Conservation (phyloP, 2,888 invertebrate species). For the Caenorhabditis panamensis region DNA sequence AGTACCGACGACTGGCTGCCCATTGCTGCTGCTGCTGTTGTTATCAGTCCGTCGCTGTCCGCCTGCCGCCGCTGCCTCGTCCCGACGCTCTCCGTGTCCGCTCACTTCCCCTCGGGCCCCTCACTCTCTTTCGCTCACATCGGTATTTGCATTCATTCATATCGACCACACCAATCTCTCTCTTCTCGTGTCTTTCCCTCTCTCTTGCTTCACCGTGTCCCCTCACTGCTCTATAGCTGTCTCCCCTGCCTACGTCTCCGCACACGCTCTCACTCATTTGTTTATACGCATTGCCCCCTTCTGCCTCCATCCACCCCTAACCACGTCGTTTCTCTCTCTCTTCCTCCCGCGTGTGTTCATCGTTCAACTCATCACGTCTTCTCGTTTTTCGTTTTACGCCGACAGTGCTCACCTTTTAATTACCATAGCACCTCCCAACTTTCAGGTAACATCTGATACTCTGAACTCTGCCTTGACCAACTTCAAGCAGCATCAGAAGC, state of each 20-base stretch:
- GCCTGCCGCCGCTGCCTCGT: constrained; percentile 21
- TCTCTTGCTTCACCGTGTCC: constrained; percentile 1
- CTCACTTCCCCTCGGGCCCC: constrained; percentile 7
- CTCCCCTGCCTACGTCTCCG: constrained; percentile 14
- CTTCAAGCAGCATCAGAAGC: background rate
- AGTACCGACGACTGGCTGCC: constrained; percentile 4
- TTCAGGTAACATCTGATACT: background rate
- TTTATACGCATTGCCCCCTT: constrained; percentile 23
- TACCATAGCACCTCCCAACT: background rate
- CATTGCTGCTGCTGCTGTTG: background rate
- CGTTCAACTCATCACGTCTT: constrained; percentile 1
- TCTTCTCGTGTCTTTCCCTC: constrained; percentile 85
- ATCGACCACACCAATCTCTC: constrained; percentile 44
- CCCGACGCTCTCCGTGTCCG: constrained; percentile 18
- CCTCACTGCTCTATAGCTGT: background rate
- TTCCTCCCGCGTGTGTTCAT: background rate
- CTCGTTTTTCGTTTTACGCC: background rate
- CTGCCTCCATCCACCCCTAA: background rate
- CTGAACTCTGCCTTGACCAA: background rate
- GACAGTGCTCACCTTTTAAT: background rate
- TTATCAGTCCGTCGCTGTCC: constrained; percentile 8
- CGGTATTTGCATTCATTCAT: constrained; percentile 51
- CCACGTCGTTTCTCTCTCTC: background rate
- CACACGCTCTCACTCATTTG: constrained; percentile 14
- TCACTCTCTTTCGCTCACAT: constrained; percentile 13